Evolutionary conservation across 1,140 invertebrate genomes (phyloP), one percentile per base, ranked within the genome.

Genomic region (Cydia amplana): DNA sequence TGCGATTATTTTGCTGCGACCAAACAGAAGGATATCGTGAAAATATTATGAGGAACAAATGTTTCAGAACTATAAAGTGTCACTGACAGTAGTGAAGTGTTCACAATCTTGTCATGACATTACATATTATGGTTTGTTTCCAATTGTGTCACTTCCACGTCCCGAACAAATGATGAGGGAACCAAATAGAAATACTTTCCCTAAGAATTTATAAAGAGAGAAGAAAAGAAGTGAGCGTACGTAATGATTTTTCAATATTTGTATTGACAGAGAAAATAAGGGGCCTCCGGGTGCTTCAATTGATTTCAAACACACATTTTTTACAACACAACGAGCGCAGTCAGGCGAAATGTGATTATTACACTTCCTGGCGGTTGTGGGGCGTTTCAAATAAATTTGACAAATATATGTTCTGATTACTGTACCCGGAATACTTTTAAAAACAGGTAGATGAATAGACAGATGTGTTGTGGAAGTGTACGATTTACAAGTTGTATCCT

Each of bases 221-320:
- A 82, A 77, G 75, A 83, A 83, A 81, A 80, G 77, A 80, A 79
- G 76, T 81, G 80, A 79, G 79, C 77, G 78, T 77, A 74, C 74
- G 77, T 82, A 82, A 84, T 81, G 79, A 84, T 78, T 82, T 84
- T 81, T 80, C 78, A 82, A 80, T 80, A 80, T 82, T 82, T 80
- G 79, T 83, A 79, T 83, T 82, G 75, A 83, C 79, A 80, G 73
- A 75, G 77, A 82, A 80, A 79, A 80, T 83, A 82, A 78, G 75
- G 76, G 75, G 60, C 74, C 78, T 77, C 51, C 64, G 77, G 77
- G 63, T 76, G 75, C 73, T 75, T 76, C 74, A 60, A 77, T 77
- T 77, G 75, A 67, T 80, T 80, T 76, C 72, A 75, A 63, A 74
- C 65, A 70, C 65, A 36, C 65, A 70, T 70, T 70, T 70, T 70